These are phyloP conservation scores for Conus ventricosus DNA, from an alignment of 1,140 invertebrate species.

Conservation along the genomic window DNA sequence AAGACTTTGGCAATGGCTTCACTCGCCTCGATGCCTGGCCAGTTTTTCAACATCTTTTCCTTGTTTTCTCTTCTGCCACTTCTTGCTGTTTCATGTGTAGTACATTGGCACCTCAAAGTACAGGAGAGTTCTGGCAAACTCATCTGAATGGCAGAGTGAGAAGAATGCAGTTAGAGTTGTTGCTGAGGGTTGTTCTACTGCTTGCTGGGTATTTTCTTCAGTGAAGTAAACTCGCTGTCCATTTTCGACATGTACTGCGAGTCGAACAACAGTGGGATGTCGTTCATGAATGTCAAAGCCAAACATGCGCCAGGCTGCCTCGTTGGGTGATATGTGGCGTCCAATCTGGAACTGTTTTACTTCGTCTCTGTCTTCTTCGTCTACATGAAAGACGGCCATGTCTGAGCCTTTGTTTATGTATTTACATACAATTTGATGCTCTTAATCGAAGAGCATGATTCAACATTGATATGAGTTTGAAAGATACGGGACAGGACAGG, in stretches of 20 bases:
- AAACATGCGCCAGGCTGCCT: constrained; percentile 62
- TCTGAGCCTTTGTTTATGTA: constrained; percentile 45
- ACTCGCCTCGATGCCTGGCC: not conserved
- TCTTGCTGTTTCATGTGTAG: constrained; percentile 62
- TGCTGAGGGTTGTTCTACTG: constrained; percentile 55
- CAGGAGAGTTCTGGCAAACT: constrained; percentile 58
- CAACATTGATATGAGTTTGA: constrained; percentile 49
- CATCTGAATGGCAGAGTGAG: constrained; percentile 43
- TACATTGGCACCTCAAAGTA: constrained; percentile 65
- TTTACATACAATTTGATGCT: constrained; percentile 51
- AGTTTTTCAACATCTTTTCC: not conserved
- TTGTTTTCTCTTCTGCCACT: constrained; percentile 13
- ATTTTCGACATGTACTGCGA: constrained; percentile 76
- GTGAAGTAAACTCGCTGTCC: constrained; percentile 74
- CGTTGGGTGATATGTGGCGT: constrained; percentile 61
- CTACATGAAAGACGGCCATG: constrained; percentile 40
- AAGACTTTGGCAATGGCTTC: constrained; percentile 32
- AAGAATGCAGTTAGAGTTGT: constrained; percentile 75
- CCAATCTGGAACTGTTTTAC: constrained; percentile 39
- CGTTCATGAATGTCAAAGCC: constrained; percentile 69
- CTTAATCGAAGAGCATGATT: constrained; percentile 48
- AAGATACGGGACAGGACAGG: constrained; percentile 39
- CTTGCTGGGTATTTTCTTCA: constrained; percentile 55
- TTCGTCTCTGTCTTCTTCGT: constrained; percentile 35
- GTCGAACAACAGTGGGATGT: constrained; percentile 65